Percentiles rank a stretch among this genome's conserved stretches.
These are phyloP conservation scores for Oithona nana DNA, from an alignment of 2,888 invertebrate genomes.

Conservation along the genomic window DNA sequence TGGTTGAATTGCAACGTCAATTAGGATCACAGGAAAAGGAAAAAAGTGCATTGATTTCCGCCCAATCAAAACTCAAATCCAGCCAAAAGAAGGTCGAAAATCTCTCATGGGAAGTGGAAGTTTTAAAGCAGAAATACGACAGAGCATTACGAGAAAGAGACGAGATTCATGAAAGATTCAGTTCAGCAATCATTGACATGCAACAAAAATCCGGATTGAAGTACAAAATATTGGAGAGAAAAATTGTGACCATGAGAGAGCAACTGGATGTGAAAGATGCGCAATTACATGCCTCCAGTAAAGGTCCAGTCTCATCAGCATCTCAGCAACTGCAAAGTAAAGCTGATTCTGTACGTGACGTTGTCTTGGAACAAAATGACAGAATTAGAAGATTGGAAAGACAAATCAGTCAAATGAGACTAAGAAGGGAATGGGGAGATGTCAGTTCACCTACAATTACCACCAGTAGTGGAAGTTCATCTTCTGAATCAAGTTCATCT, in stretches of 20 bases:
- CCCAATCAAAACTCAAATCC: conserved; percentile 22
- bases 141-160: conserved; percentile 28
- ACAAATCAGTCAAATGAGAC: not conserved
- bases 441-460: not conserved
- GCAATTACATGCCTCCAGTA: conserved; percentile 36
- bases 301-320: too few relatives aligned
- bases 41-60: conserved; percentile 7
- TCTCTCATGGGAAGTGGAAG: conserved; percentile 43
- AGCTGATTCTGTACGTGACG: not conserved
- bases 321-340: too few relatives aligned
- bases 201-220: conserved; percentile 68
- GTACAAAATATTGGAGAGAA: conserved; percentile 58
- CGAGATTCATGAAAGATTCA: conserved; percentile 44
- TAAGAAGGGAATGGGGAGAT: not conserved
- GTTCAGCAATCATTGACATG: conserved; percentile 61
- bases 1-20: conserved; percentile 50
- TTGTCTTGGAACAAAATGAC: not conserved
- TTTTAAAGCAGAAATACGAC: conserved; percentile 55
- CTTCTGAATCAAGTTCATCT: not conserved
- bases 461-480: not conserved
- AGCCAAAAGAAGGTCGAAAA: conserved; percentile 35
- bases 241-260: conserved; percentile 43
- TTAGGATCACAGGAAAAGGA: conserved; percentile 34
- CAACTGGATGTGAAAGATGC: conserved; percentile 48
- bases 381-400: not conserved